Base-by-base conservation (phyloP, 2,797 vertebrate genomes). In the Acanthopagrus latus region DNA sequence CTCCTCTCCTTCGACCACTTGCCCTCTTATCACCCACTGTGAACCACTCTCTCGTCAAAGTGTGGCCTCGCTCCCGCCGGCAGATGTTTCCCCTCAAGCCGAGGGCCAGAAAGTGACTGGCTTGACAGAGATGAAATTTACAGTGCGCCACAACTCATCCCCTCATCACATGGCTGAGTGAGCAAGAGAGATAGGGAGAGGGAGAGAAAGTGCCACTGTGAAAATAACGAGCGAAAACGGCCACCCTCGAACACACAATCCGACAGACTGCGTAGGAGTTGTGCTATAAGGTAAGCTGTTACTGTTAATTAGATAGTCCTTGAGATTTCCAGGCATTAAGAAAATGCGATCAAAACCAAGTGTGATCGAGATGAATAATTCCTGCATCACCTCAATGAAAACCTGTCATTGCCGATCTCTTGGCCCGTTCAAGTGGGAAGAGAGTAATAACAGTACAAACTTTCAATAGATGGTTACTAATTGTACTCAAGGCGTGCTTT, bases 91-190 rank as follows among this genome's bases (percentile, higher is more conserved):
- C 86, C 73, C 78, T 82, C 41, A 85, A 91, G 93, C 77, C 74
- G 48, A 43, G 9, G 82, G 85, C 83, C 83, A 76, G 76, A 90
- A 91, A 92, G 86, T 83, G 76, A 68, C 83, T 90, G 71, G 76
- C 77, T 63, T 86, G 84, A 89, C 88, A 91, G 82, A 77, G 73
- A 82, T 80, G 74, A 91, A 86, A 94, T 93, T 91, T 92, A 90
- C 89, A 88, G 89, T 81, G 70, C 78, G 55, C 62, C 76, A 65
- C 85, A 81, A 91, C 84, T 81, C 82, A 91, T 92, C 82, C 82
- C 76, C 69, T 86, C 57, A 51, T 91, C 75, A 79, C 81, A 85
- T 48, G 83, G 80, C 44, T 86, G 83, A 86, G 70, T 84, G 86
- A 91, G 87, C 74, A 64, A 33, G 29, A 46, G 60, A 76, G 65